Evolutionary conservation across 1,140 invertebrate genomes (phyloP).

Genomic region (Achroia grisella): DNA sequence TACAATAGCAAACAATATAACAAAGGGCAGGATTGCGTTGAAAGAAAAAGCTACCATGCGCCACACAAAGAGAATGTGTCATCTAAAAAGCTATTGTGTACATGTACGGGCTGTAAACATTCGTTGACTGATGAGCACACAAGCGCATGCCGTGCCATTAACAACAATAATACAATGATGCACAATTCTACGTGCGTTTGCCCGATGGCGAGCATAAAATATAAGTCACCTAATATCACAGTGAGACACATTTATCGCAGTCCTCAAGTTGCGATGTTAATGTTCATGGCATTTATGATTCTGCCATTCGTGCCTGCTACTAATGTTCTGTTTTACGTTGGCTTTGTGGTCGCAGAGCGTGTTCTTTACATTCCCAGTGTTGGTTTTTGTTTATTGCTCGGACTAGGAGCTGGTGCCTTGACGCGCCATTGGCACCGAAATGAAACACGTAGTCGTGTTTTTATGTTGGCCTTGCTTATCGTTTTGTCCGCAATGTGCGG

Average conservation of each 20-base stretch:
- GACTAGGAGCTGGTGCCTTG: constrained; percentile 78
- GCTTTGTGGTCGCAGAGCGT: constrained; percentile 97
- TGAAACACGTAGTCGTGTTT: constrained; percentile 65
- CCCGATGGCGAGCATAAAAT: constrained; percentile 35
- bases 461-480: constrained; percentile 71
- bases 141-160: constrained; percentile 69
- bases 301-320: constrained; percentile 95
- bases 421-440: constrained; percentile 63
- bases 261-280: constrained; percentile 70
- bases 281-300: constrained; percentile 85
- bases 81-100: constrained; percentile 54
- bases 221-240: constrained; percentile 30
- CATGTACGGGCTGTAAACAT: constrained; percentile 73
- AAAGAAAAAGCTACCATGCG: constrained; percentile 49
- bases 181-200: constrained; percentile 63
- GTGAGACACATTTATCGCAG: constrained; percentile 46
- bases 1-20: constrained; percentile 53
- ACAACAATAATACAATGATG: constrained; percentile 75
- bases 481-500: constrained; percentile 82
- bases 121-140: constrained; percentile 73
- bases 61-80: constrained; percentile 50
- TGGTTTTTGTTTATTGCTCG: constrained; percentile 93
- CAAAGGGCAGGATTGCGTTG: constrained; percentile 45
- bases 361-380: constrained; percentile 97
- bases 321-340: constrained; percentile 96